Percentiles rank a stretch among this genome's conserved stretches.
Conservation (phyloP, 1,140 invertebrate genomes). For the Pseudobourletiella spinata region DNA sequence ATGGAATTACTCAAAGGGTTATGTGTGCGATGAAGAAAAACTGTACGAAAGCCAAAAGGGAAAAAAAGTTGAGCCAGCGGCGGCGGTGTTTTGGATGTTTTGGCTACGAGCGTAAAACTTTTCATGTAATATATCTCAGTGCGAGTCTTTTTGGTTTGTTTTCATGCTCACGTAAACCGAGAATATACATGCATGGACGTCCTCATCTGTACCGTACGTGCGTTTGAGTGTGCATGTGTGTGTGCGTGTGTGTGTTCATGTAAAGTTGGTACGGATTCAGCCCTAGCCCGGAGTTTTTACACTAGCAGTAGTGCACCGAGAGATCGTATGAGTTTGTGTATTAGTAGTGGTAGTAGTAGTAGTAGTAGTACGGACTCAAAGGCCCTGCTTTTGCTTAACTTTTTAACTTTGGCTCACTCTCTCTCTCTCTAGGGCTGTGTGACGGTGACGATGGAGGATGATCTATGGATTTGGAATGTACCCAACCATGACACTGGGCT, state of each 20-base stretch:
- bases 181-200: background rate
- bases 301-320: background rate
- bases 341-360: background rate
- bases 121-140: background rate
- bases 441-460: conserved; percentile 17
- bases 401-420: background rate
- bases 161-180: background rate
- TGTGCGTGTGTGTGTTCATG: too few relatives aligned
- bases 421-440: too few relatives aligned
- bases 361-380: background rate
- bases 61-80: background rate
- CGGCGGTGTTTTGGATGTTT: conserved; percentile 7
- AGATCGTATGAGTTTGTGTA: background rate
- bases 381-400: background rate
- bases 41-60: conserved; percentile 6
- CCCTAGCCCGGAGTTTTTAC: background rate
- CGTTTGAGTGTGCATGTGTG: too few relatives aligned
- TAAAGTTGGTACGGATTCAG: too few relatives aligned
- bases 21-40: too few relatives aligned
- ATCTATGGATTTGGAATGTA: conserved; percentile 16
- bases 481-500: conserved; percentile 16
- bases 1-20: too few relatives aligned
- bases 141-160: background rate
- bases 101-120: conserved; percentile 2
- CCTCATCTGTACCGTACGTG: background rate